Base-by-base conservation (phyloP, 2,888 invertebrate species). In the Pterostichus niger region DNA sequence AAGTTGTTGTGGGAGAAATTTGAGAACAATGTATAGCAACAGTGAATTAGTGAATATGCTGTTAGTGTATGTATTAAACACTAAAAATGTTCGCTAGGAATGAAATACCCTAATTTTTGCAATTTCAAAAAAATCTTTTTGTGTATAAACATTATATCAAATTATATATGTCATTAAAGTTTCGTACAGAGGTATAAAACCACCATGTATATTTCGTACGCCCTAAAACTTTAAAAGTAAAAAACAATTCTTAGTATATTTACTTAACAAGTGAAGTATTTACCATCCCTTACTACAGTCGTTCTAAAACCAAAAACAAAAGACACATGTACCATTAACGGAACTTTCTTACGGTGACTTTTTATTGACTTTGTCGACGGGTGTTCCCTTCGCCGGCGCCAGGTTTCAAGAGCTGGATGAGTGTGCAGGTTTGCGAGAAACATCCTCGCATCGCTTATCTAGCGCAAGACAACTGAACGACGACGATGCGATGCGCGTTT, bases 221-320 rank as follows among this genome's bases (percentile, higher is more conserved):
- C n/a, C n/a, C n/a, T n/a, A n/a, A n/a, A 49, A 49, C 10, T 49
- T 49, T 49, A 49, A n/a, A 49, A 49, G n/a, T 49, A 1, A n/a
- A 49, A 49, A 56, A 56, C 17, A 56, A 13, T 17, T 17, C 56
- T 10, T 5, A 6, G 1, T 15, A 2, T 17, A 2, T 56, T 56
- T 56, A 56, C 15, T 13, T 17, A 56, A 2, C 56, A 3, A 44
- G 68, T 71, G 44, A 64, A 64, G 68, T 71, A 71, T 71, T 71
- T 71, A 44, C 44, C 13, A 10, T 44, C 9, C 15, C 13, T 64
- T 64, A 35, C 33, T 44, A 71, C 44, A 35, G 3, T 24, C 24
- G 24, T 64, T 35, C 13, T 33, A 59, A 59, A 59, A 15, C 59
- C 35, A 44, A 71, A 68, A 71, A 71, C 68, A 71, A 71, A 44